Evolutionary conservation across 2,797 vertebrate genomes (phyloP), one percentile per base, ranked within the genome.

Genomic region (Enteromius viviparus): DNA sequence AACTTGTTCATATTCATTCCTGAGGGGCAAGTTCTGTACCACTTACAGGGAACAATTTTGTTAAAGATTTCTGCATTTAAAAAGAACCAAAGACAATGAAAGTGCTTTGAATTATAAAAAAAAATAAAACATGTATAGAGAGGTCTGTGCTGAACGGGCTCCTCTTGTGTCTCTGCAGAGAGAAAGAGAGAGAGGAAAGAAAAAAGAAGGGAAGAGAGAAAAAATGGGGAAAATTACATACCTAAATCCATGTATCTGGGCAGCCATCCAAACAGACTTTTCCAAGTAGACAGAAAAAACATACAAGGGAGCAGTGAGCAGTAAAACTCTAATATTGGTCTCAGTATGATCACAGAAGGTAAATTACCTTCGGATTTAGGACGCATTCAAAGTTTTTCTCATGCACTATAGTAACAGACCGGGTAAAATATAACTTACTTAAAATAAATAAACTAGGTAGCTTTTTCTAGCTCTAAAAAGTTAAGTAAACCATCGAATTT

Each of bases 241-340:
- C 88, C 92, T 91, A 93, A 92, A 91, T 91, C 89, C 88, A 91
- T 90, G 89, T 89, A 91, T 92, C 89, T 92, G 89, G 92, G 92
- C 89, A 88, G 89, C 87, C 87, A 88, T 88, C 91, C 92, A 93
- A 92, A 84, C 86, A 87, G 87, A 90, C 87, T 91, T 90, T 91
- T 89, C 87, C 89, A 87, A 87, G 80, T 84, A 92, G 89, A 92
- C 87, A 88, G 90, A 90, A 85, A 90, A 90, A 86, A 90, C 76
- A 86, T 71, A 55, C 85, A 88, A 89, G 77, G 85, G 84, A 85
- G 80, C 60, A 84, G 34, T 76, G 87, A 85, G 89, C 85, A 89
- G 85, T 86, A 89, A 89, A 89, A 91, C 90, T 84, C 83, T 85
- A 87, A 87, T 89, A 91, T 89, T 88, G 40, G 88, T 90, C 90